phyloP scores from a whole-genome alignment of 2,113 vertebrate species.

The Poeciliopsis turrubarensis region DNA sequence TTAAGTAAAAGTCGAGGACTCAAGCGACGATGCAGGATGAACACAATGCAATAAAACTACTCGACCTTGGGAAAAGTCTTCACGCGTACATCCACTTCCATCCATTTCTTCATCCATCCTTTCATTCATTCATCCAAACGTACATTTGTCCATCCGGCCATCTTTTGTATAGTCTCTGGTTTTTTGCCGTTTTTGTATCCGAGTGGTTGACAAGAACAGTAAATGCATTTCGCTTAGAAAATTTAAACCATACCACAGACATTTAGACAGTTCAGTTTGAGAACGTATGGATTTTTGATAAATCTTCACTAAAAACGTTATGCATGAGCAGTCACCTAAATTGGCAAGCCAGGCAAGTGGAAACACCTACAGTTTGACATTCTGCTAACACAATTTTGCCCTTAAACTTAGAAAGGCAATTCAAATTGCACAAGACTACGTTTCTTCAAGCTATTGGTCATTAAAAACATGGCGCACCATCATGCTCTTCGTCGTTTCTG shows the following conservation, averaged over 20 bases:
- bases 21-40: not conserved
- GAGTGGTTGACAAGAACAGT: not conserved
- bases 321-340: too few relatives aligned
- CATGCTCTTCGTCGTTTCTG: too few relatives aligned
- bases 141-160: not conserved
- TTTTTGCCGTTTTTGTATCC: not conserved
- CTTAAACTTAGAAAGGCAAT: too few relatives aligned
- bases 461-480: too few relatives aligned
- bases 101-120: not conserved
- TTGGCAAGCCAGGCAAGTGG: too few relatives aligned
- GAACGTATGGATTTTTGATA: not conserved
- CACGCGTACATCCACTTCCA: not conserved
- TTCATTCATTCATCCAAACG: not conserved
- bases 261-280: too few relatives aligned
- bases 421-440: too few relatives aligned
- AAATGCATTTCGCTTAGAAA: not conserved
- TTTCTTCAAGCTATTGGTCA: too few relatives aligned
- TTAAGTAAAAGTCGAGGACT: not conserved
- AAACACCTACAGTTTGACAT: not conserved
- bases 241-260: too few relatives aligned
- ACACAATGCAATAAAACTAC: not conserved
- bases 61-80: not conserved
- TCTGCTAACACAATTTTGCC: too few relatives aligned
- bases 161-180: not conserved
- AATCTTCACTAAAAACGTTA: too few relatives aligned